Base-by-base conservation (phyloP, 2,888 invertebrate species). In the Deilephila porcellus region DNA sequence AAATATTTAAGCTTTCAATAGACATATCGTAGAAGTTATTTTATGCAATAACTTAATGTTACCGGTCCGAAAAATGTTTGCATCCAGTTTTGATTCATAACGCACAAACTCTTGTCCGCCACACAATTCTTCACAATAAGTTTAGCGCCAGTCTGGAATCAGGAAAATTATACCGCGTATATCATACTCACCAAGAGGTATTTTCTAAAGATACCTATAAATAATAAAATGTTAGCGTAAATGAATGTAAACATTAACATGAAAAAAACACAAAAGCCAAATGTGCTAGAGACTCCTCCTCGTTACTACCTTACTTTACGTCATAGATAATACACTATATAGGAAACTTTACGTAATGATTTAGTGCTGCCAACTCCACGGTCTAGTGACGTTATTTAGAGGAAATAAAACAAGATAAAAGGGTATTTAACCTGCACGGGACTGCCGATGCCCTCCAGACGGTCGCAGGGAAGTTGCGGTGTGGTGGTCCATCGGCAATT, bases 81-180 rank as follows among this genome's bases (percentile, higher is more conserved):
- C 91, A 93, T 92, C 94, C 94, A 94, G 75, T 81, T 90, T 82
- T 92, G 93, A 80, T 92, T 91, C 93, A 93, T 92, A 73, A 91
- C 93, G 75, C 89, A 91, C 74, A 93, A 86, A 83, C 87, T 90
- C 83, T 90, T 91, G 81, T 91, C 94, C 71, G 92, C 93, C 60
- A 90, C 90, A 78, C 90, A 94, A 77, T 92, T 95, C 85, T 90
- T 94, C 71, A 91, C 85, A 73, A 91, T 80, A 32, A 94, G 82
- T 78, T 82, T 91, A 4, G 88, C 82, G 52, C 90, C 87, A 59
- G 93, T 93, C 94, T 94, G 88, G 67, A 91, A 91, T 32, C 20
- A 32, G 17, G 53, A 1, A 34, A 34, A 7, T n/a, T 56, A 6
- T 56, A 56, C 56, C 11, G 2, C 11, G 14, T 45, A 45, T 45